These are phyloP conservation scores for Ophion slaviceki DNA, from an alignment of 2,888 invertebrate species.

Conservation along the genomic window DNA sequence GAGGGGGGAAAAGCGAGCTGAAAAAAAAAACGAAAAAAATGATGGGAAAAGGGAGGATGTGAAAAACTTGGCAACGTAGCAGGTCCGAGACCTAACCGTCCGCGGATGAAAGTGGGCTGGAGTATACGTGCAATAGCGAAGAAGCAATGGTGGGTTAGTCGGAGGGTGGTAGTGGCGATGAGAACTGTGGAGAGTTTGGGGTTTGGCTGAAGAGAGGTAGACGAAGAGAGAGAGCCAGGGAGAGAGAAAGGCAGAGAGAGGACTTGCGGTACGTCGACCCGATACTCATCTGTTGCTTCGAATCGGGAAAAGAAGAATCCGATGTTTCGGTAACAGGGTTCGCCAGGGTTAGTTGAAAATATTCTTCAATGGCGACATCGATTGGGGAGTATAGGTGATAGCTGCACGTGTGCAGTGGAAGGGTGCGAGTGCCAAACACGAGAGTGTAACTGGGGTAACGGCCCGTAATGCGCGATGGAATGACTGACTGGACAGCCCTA, in stretches of 20 bases:
- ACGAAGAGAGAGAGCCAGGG: constrained; percentile 39
- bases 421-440: constrained; percentile 11
- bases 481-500: constrained; percentile 28
- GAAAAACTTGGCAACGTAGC: constrained; percentile 64
- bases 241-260: constrained; percentile 55
- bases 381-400: neutral
- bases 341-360: neutral
- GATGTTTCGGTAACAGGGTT: constrained; percentile 20
- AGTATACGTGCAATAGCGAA: constrained; percentile 65
- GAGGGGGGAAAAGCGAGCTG: constrained; percentile 19
- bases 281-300: constrained; percentile 78
- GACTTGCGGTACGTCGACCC: constrained; percentile 77
- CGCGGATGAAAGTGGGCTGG: constrained; percentile 64
- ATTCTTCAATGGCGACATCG: neutral
- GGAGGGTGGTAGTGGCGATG: constrained; percentile 38
- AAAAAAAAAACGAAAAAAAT: constrained; percentile 36
- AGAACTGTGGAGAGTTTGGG: constrained; percentile 52
- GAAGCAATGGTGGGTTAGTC: constrained; percentile 40
- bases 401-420: neutral
- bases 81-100: constrained; percentile 59
- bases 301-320: constrained; percentile 71
- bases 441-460: constrained; percentile 46
- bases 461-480: constrained; percentile 56
- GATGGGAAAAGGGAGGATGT: constrained; percentile 16
- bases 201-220: constrained; percentile 56